Conservation (phyloP, 1,140 invertebrate species). For the Drosophila suzukii region DNA sequence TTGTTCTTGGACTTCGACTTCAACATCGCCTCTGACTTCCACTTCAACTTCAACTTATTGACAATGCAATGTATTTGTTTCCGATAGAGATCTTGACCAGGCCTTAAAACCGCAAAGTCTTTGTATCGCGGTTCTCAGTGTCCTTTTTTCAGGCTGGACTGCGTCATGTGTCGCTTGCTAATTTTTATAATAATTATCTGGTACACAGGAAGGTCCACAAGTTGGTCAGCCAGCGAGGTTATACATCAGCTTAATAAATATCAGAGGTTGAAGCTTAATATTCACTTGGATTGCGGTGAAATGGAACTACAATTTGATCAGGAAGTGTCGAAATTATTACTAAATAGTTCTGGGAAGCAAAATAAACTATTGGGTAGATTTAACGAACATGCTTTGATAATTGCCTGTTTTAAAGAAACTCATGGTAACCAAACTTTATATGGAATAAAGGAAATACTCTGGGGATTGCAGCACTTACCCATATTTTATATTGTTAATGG, state of each 20-base stretch:
- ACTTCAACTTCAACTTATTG: conserved; percentile 40
- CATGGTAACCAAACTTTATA: not conserved
- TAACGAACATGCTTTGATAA: conserved; percentile 4
- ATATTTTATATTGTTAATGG: conserved; percentile 1
- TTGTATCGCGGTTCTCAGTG: conserved; percentile 15
- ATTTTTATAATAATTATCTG: conserved; percentile 2
- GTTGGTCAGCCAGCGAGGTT: conserved; percentile 20
- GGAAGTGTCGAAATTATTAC: conserved; percentile 1
- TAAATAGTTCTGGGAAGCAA: not conserved
- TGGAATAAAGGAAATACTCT: conserved; percentile 12
- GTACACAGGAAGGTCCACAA: not conserved
- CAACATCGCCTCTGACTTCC: conserved; percentile 15
- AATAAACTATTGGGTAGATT: conserved; percentile 16
- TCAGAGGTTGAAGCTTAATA: conserved; percentile 10
- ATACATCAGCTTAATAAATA: conserved; percentile 23
- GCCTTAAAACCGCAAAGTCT: conserved; percentile 27
- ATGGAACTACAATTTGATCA: not conserved
- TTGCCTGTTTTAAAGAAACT: conserved; percentile 11
- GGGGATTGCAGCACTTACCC: conserved; percentile 21
- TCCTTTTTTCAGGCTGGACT: conserved; percentile 25
- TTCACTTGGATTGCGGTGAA: conserved; percentile 21
- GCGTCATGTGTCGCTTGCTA: conserved; percentile 17
- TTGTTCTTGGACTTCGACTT: conserved; percentile 16
- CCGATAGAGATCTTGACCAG: conserved; percentile 35
- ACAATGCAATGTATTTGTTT: conserved; percentile 48